Conservation (phyloP, 1,140 invertebrate genomes). For the Drosophila insularis region DNA sequence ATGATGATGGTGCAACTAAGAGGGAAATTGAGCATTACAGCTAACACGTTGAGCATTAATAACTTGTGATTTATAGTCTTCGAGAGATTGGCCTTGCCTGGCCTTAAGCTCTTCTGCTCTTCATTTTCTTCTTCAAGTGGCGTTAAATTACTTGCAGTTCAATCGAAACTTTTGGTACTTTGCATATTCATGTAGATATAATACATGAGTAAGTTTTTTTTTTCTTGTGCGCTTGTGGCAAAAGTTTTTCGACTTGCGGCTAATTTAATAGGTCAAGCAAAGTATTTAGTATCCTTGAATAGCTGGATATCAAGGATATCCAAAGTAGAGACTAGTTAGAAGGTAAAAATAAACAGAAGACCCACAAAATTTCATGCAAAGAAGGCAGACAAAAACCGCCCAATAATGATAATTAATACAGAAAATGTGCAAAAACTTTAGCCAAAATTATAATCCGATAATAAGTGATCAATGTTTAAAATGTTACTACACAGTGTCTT, state of each 20-base stretch:
- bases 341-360: too few relatives aligned
- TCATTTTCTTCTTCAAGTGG: constrained; percentile 29
- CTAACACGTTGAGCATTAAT: constrained; percentile 68
- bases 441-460: too few relatives aligned
- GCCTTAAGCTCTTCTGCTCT: neutral
- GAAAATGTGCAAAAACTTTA: too few relatives aligned
- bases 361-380: too few relatives aligned
- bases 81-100: constrained; percentile 36
- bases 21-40: constrained; percentile 53
- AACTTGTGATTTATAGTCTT: constrained; percentile 68
- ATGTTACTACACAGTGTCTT: too few relatives aligned
- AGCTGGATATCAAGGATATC: neutral
- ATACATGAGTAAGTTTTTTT: too few relatives aligned
- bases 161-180: constrained; percentile 51
- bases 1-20: constrained; percentile 43
- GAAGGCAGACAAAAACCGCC: too few relatives aligned
- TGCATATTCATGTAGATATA: constrained; percentile 3
- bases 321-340: neutral
- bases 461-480: too few relatives aligned
- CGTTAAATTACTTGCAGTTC: constrained; percentile 61
- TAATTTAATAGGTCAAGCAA: constrained; percentile 48
- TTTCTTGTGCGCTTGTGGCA: neutral
- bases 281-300: constrained; percentile 35
- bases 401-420: too few relatives aligned
- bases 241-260: constrained; percentile 44